Evolutionary conservation across 2,888 invertebrate species (phyloP).

Genomic region (Agrochola lychnidis): DNA sequence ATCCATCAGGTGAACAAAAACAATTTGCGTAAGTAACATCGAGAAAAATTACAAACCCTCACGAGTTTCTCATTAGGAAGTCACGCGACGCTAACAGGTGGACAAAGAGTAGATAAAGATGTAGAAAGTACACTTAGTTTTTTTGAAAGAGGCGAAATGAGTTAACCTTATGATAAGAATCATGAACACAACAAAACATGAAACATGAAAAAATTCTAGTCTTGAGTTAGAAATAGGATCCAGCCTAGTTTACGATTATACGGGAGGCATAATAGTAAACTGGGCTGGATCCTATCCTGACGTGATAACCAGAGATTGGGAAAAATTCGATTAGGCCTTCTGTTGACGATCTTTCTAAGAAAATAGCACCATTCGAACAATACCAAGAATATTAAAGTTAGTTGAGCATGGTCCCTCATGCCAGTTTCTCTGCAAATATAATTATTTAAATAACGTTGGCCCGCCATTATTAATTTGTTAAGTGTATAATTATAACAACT

Average conservation of each 20-base stretch:
- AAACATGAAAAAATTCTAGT: background rate
- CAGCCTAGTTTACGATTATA: background rate
- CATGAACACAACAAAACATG: no score
- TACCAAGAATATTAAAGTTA: background rate
- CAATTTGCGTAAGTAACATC: conserved; percentile 55
- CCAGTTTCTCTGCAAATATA: background rate
- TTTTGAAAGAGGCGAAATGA: no score
- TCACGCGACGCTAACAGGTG: conserved; percentile 50
- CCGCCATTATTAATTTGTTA: background rate
- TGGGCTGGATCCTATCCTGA: background rate
- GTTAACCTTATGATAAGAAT: background rate
- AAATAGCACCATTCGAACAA: background rate
- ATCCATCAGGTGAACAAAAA: conserved; percentile 33
- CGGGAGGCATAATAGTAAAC: no score
- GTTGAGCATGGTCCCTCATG: no score
- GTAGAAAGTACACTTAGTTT: conserved; percentile 13
- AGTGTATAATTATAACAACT: no score
- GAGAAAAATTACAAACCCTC: conserved; percentile 45
- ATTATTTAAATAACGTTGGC: no score
- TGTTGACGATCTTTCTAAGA: background rate
- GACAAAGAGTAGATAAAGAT: background rate
- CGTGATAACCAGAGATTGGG: background rate
- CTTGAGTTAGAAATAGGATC: background rate
- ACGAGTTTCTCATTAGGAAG: conserved; percentile 45
- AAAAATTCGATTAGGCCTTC: background rate